Percentiles rank a stretch among this genome's conserved stretches.
These are phyloP conservation scores for Tretioscincus oriximinensis DNA, from an alignment of 2,113 vertebrate species.

Conservation along the genomic window DNA sequence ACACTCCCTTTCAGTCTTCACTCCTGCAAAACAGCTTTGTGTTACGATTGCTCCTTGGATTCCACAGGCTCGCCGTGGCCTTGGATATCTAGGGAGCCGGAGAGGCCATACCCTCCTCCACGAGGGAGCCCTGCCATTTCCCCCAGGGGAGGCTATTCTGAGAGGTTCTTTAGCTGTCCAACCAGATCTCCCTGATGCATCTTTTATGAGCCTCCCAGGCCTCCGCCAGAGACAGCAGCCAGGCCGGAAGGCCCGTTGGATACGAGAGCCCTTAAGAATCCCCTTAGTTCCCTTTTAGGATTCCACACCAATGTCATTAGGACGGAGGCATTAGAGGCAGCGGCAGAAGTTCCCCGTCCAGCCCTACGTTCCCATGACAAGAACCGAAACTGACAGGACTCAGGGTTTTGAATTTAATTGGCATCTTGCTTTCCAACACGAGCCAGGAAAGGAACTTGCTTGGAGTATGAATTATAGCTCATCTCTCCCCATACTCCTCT, in stretches of 20 bases:
- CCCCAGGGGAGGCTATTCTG: background rate
- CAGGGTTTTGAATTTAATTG: slow-evolving; percentile 42
- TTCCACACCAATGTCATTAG: slow-evolving; percentile 12
- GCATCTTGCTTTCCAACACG: slow-evolving; percentile 44
- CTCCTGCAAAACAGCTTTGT: too few relatives aligned
- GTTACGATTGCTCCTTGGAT: too few relatives aligned
- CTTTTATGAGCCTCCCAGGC: background rate
- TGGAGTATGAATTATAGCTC: background rate
- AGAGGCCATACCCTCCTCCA: background rate
- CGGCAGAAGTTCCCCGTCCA: background rate
- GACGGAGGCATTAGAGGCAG: background rate
- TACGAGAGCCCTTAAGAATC: background rate
- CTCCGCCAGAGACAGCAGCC: background rate
- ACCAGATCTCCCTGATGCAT: background rate
- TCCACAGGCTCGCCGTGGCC: background rate
- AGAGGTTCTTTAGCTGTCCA: background rate
- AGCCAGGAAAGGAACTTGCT: slow-evolving; percentile 36
- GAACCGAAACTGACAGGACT: slow-evolving; percentile 60
- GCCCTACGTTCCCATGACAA: slow-evolving; percentile 36
- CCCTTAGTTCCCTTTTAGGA: accelerated
- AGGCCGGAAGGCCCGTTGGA: background rate
- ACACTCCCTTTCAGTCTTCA: too few relatives aligned
- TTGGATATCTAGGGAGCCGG: background rate
- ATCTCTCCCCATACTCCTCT: background rate
- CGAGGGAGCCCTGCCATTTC: background rate